Evolutionary conservation across 1,140 invertebrate species (phyloP).

Genomic region (Uloborus diversus): DNA sequence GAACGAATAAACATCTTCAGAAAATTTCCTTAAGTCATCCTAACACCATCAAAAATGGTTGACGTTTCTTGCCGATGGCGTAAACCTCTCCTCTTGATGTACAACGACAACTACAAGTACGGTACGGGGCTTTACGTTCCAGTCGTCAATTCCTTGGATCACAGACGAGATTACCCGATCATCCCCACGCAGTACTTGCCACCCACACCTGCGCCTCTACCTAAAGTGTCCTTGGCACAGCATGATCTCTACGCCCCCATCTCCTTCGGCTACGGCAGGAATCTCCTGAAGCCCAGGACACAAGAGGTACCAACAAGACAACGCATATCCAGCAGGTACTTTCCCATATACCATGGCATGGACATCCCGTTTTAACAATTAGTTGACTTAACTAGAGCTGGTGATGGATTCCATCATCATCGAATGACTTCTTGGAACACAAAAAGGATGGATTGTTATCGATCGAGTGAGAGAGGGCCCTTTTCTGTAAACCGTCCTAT

Average conservation of each 20-base stretch:
- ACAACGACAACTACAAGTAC: slow-evolving; percentile 55
- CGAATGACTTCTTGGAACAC: slow-evolving; percentile 8
- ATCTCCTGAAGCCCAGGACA: slow-evolving; percentile 39
- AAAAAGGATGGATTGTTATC: slow-evolving; percentile 31
- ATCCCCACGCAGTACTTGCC: slow-evolving; percentile 28
- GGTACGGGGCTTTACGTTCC: slow-evolving; percentile 53
- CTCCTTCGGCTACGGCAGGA: slow-evolving; percentile 44
- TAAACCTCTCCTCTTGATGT: slow-evolving; percentile 50
- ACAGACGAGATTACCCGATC: neutral
- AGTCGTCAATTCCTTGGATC: slow-evolving; percentile 39
- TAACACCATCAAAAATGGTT: slow-evolving; percentile 38
- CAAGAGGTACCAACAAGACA: slow-evolving; percentile 17
- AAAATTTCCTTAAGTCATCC: neutral
- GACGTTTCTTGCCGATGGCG: slow-evolving; percentile 39
- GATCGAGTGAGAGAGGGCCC: slow-evolving; percentile 19
- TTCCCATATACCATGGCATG: slow-evolving; percentile 50
- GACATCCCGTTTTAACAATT: slow-evolving; percentile 38
- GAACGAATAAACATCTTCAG: neutral
- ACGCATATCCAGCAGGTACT: slow-evolving; percentile 54
- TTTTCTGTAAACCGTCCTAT: slow-evolving; percentile 22
- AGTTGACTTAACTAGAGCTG: neutral
- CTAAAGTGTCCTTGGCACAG: slow-evolving; percentile 33
- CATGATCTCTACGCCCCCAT: slow-evolving; percentile 49
- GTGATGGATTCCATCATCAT: neutral
- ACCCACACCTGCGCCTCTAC: slow-evolving; percentile 31